phyloP scores from a whole-genome alignment of 2,113 vertebrate species.

The Larimichthys polyactis region DNA sequence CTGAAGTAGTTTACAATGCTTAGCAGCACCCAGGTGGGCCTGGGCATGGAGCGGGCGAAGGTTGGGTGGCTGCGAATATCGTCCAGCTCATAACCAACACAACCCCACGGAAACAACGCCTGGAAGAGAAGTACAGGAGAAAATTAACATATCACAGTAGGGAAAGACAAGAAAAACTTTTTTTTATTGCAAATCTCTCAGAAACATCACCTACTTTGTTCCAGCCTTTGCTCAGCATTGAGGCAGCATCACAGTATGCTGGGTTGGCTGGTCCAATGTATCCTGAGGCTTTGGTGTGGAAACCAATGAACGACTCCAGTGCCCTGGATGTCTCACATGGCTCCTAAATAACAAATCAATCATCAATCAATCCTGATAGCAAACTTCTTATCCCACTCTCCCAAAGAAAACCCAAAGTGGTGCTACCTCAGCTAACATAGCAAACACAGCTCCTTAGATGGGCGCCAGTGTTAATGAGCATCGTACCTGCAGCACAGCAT shows the following conservation, averaged over 20 bases:
- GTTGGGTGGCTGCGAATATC: slow-evolving; percentile 79
- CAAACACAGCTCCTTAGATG: background rate
- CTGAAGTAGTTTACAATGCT: slow-evolving; percentile 82
- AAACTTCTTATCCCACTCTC: background rate
- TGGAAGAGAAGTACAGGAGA: slow-evolving; percentile 10
- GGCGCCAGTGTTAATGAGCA: too few species aligned
- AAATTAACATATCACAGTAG: background rate
- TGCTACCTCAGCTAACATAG: background rate
- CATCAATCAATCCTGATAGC: background rate
- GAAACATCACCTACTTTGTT: slow-evolving; percentile 76
- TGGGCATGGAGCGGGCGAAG: slow-evolving; percentile 80
- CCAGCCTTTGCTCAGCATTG: slow-evolving; percentile 86
- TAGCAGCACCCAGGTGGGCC: slow-evolving; percentile 82
- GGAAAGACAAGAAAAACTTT: background rate
- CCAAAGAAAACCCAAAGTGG: background rate
- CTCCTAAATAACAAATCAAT: slow-evolving; percentile 71
- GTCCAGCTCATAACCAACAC: slow-evolving; percentile 82
- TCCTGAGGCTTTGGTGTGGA: slow-evolving; percentile 80
- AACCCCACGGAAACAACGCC: slow-evolving; percentile 86
- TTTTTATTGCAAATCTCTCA: background rate
- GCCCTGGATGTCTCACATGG: slow-evolving; percentile 85
- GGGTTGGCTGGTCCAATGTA: slow-evolving; percentile 85
- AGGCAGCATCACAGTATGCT: slow-evolving; percentile 86
- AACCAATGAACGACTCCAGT: slow-evolving; percentile 80
- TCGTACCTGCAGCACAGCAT: slow-evolving; percentile 81